Evolutionary conservation across 2,888 invertebrate genomes (phyloP), one percentile per base, ranked within the genome.

Genomic region (Anorthoa munda): DNA sequence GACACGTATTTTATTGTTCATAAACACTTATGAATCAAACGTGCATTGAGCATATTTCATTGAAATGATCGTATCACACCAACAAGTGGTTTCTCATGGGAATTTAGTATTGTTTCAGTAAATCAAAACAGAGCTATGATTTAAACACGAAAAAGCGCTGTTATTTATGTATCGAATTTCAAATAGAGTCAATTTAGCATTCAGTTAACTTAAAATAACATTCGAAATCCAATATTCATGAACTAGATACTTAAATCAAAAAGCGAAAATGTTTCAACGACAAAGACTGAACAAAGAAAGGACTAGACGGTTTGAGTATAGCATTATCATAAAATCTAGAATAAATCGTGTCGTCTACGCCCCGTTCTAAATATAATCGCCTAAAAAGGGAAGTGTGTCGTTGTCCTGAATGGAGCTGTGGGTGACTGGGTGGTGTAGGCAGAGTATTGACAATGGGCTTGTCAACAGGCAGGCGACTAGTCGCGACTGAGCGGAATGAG

Each of bases 381-480:
- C 83, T 79, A 86, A 87, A 86, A 85, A 83, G 68, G 80, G 75
- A 86, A 87, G 82, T 86, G 72, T 86, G 89, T 79, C 87, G 77
- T 81, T 88, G 88, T 83, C 82, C 87, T 86, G 77, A 77, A 77
- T 83, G 73, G n/a, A 66, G 78, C 83, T 82, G 77, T 82, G 77
- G 81, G 79, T 63, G 39, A 48, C 63, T 83, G 77, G 83, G 79
- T 68, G 48, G 72, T 78, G 77, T 58, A 78, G 82, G 83, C 84
- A 74, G 75, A 69, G 64, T 86, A 80, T 83, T 79, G 83, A 85
- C 86, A 87, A 87, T 86, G 86, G 83, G 83, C 84, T 81, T 87
- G 88, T 89, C 90, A 87, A 88, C 87, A 92, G 86, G 71, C 81
- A 88, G 91, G 88, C 92, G 92, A 89, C 75, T 80, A 88, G 91